These are phyloP conservation scores for Symphodus melops DNA, from an alignment of 2,113 vertebrate species.

Conservation along the genomic window DNA sequence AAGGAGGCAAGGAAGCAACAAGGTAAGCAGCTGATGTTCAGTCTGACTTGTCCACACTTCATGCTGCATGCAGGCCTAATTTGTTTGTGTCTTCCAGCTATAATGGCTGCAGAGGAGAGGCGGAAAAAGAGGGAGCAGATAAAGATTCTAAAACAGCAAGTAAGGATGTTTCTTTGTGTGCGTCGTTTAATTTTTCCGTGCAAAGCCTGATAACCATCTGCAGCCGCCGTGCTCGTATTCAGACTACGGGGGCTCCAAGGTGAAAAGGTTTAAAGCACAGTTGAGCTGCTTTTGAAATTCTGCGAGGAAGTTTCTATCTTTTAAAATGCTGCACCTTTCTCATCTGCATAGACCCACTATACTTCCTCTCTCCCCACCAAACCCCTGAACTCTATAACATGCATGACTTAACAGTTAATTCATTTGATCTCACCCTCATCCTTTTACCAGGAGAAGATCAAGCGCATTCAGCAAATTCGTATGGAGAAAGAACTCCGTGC, in stretches of 20 bases:
- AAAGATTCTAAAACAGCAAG: slow-evolving; percentile 97
- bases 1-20: slow-evolving; percentile 95
- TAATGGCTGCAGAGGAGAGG: slow-evolving; percentile 95
- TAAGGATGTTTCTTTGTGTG: slow-evolving; percentile 66
- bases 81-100: slow-evolving; percentile 83
- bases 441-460: slow-evolving; percentile 93
- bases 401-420: slow-evolving; percentile 75
- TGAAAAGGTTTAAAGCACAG: slow-evolving; percentile 40
- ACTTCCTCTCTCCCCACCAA: slow-evolving; percentile 23
- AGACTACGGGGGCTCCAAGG: slow-evolving; percentile 20
- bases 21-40: slow-evolving; percentile 79
- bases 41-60: background rate
- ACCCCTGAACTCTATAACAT: slow-evolving; percentile 55
- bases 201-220: slow-evolving; percentile 13
- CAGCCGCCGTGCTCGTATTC: slow-evolving; percentile 25
- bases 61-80: slow-evolving; percentile 3
- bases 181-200: slow-evolving; percentile 26
- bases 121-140: slow-evolving; percentile 95
- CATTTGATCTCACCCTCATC: slow-evolving; percentile 63
- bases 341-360: slow-evolving; percentile 57
- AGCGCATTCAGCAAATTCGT: slow-evolving; percentile 95
- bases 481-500: slow-evolving; percentile 97
- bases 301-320: slow-evolving; percentile 46
- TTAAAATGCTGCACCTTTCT: slow-evolving; percentile 45
- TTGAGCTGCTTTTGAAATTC: slow-evolving; percentile 44